phyloP scores from a whole-genome alignment of 2,113 vertebrate species.

The Paradisaea rubra region DNA sequence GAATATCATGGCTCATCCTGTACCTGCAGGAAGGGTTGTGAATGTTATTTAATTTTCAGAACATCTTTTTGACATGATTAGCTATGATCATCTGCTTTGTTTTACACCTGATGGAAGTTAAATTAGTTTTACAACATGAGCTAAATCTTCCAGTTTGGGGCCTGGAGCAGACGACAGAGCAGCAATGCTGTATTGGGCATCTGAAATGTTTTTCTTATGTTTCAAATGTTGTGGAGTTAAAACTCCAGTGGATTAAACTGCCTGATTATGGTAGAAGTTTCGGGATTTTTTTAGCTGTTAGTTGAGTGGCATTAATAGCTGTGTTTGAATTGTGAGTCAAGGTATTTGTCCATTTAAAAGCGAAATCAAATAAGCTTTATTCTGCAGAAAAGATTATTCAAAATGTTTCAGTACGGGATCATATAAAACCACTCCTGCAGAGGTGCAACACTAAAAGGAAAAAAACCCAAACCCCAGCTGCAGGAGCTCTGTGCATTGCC shows the following conservation, averaged over 20 bases:
- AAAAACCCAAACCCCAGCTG: background rate
- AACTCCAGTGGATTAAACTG: background rate
- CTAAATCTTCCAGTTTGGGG: background rate
- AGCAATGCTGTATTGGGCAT: background rate
- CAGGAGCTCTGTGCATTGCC: background rate
- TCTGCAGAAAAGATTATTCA: background rate
- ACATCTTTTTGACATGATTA: background rate
- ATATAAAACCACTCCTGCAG: background rate
- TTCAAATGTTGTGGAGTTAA: background rate
- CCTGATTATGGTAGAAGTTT: background rate
- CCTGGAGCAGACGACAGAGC: background rate
- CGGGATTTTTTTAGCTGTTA: background rate
- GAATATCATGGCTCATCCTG: fast-evolving
- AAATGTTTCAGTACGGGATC: background rate
- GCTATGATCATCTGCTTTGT: background rate
- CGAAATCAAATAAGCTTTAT: background rate
- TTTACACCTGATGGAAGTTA: background rate
- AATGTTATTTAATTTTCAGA: background rate
- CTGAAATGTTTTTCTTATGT: background rate
- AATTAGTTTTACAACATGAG: background rate
- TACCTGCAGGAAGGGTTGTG: background rate
- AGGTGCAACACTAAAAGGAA: background rate
- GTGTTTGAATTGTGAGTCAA: background rate
- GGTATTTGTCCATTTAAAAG: background rate
- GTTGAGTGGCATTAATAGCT: background rate